Evolutionary conservation across 2,113 vertebrate species (phyloP), one percentile per base, ranked within the genome.

Genomic region (Macquaria ambigua): DNA sequence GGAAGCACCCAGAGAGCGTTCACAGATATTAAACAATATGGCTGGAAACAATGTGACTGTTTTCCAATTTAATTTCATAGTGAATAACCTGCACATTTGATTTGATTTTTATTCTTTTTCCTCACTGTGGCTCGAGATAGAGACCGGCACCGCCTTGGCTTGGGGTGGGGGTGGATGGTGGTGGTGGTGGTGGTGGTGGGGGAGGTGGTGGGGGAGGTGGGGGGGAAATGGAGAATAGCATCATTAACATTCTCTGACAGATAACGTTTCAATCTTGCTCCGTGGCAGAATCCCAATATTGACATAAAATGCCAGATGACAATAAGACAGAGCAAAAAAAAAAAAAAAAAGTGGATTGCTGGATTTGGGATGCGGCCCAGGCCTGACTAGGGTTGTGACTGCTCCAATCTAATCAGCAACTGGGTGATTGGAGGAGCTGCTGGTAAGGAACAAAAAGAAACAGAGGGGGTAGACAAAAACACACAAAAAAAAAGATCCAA

Each of bases 1-100:
- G 83, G 84, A 81, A 70, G 90, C 91, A 84, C 81, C 77, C 89
- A 79, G 90, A 85, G 53, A 88, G 89, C 90, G 71, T 93, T 92
- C 90, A 85, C 92, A 86, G 87, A 92, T 93, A 94, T 95, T 93
- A 93, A 95, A 95, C 95, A 95, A 95, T 93, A 92, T 80, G 86
- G 63, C 75, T 84, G 91, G 91, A 94, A 93, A 93, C 87, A 83
- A 85, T 90, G 82, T 77, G 86, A 86, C 90, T 93, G 89, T 93
- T 94, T 94, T 92, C 90, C 93, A 94, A 92, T 95, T 95, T 95
- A 93, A 95, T 96, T 95, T 95, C 90, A 91, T 92, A 94, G 90
- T 92, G 93, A 95, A 94, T 95, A 95, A 96, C 94, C 94, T 93
- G 93, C 79, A 4, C 8, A 78, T 87, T 88, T 92, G 93, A 95